Percentiles rank a stretch among this genome's conserved stretches.
Evolutionary conservation across 2,113 vertebrate species (phyloP).

Genomic region (Ochotona curzoniae): DNA sequence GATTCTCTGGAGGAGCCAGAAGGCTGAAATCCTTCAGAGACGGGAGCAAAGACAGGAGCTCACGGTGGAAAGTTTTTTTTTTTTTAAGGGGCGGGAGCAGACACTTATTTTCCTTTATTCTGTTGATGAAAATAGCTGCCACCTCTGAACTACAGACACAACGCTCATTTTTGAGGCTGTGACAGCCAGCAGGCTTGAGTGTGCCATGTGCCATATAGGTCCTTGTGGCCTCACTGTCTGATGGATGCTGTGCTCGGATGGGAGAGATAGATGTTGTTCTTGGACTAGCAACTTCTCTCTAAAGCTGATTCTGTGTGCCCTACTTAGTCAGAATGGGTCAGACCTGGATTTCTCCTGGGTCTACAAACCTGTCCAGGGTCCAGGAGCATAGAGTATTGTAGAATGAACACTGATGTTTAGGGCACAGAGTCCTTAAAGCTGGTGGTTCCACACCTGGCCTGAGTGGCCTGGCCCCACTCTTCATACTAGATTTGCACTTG

Average conservation of each 20-base stretch:
- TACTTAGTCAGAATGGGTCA: not conserved
- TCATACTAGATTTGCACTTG: accelerated
- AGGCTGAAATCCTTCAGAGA: not conserved
- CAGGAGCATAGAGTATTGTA: not conserved
- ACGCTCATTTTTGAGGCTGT: not conserved
- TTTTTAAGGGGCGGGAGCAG: not conserved
- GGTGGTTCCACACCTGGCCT: not conserved
- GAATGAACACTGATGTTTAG: not conserved
- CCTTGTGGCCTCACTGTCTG: not conserved
- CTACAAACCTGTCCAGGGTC: not conserved
- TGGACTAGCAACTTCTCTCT: not conserved
- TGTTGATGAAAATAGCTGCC: not conserved
- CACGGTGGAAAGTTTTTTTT: not conserved
- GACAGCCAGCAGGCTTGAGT: not conserved
- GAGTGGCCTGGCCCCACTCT: not conserved
- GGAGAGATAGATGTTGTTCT: not conserved
- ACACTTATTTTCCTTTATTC: not conserved
- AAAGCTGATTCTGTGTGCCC: not conserved
- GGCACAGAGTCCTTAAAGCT: not conserved
- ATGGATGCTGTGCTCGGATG: not conserved
- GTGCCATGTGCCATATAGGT: not conserved
- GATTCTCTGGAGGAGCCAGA: not conserved
- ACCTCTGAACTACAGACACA: not conserved
- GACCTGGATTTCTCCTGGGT: not conserved
- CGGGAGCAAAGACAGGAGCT: not conserved